These are phyloP conservation scores for Lysandra bellargus DNA, from an alignment of 2,888 invertebrate species.

Conservation along the genomic window DNA sequence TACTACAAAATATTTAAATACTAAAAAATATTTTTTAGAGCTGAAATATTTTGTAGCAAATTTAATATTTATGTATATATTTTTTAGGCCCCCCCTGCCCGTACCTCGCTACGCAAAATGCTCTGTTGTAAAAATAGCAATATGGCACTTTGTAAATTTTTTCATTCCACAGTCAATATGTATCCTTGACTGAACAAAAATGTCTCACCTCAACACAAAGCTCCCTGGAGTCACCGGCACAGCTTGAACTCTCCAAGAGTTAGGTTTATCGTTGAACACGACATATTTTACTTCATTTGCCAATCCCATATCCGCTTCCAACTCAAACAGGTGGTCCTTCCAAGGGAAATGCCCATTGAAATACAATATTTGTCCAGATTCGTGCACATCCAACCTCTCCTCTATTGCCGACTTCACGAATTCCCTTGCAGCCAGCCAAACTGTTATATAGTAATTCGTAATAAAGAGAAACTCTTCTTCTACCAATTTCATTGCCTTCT, in stretches of 20 bases:
- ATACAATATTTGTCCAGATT: constrained; percentile 90
- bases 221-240: constrained; percentile 87
- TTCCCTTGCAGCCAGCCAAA: constrained; percentile 93
- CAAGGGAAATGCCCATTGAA: constrained; percentile 89
- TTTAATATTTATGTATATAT: no score
- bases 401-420: constrained; percentile 87
- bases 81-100: no score
- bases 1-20: no score
- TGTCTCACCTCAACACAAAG: constrained; percentile 83
- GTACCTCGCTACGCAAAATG: no score
- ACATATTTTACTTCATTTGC: constrained; percentile 85
- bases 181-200: no score
- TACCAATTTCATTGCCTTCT: constrained; percentile 88
- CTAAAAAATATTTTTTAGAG: no score
- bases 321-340: constrained; percentile 91
- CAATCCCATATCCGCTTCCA: constrained; percentile 88
- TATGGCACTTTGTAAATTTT: no score
- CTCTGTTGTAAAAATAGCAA: no score
- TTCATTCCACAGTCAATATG: no score
- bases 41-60: no score
- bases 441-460: constrained; percentile 81
- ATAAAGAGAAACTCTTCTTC: constrained; percentile 89
- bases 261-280: constrained; percentile 83
- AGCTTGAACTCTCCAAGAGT: constrained; percentile 91
- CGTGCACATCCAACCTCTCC: constrained; percentile 83